phyloP scores from a whole-genome alignment of 2,797 vertebrate genomes.

The Cuniculus paca region DNA sequence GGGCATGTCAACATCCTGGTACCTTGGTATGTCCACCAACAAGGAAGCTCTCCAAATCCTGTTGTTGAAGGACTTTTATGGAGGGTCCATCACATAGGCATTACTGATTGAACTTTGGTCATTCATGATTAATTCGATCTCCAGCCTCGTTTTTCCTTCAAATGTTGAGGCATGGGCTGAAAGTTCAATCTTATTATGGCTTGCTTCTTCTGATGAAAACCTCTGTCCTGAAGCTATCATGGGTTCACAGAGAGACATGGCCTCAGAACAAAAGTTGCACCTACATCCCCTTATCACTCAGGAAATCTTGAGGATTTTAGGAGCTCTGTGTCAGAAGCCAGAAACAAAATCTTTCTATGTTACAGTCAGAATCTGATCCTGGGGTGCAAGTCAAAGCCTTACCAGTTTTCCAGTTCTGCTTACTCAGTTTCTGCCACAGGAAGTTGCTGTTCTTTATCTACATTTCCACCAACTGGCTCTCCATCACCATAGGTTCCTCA shows the following conservation, averaged over 20 bases:
- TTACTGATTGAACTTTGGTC: neutral
- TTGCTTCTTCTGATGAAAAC: neutral
- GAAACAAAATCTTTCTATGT: neutral
- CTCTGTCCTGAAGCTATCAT: neutral
- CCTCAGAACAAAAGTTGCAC: neutral
- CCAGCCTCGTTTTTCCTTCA: neutral
- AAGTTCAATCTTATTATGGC: neutral
- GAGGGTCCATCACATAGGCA: neutral
- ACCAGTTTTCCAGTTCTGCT: accelerated
- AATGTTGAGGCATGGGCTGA: neutral
- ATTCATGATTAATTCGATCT: neutral
- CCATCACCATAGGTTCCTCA: neutral
- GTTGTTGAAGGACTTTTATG: neutral
- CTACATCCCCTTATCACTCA: neutral
- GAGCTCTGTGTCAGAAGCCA: neutral
- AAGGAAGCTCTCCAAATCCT: neutral
- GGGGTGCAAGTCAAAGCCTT: neutral
- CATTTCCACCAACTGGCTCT: no score
- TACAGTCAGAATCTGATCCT: neutral
- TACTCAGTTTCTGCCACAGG: neutral
- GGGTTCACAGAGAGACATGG: neutral
- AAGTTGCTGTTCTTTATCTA: neutral
- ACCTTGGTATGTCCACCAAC: neutral
- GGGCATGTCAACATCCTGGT: neutral
- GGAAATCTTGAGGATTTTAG: neutral